Percentiles rank a stretch among this genome's conserved stretches.
phyloP scores from a whole-genome alignment of 1,140 invertebrate species.

The Goniozus legneri region DNA sequence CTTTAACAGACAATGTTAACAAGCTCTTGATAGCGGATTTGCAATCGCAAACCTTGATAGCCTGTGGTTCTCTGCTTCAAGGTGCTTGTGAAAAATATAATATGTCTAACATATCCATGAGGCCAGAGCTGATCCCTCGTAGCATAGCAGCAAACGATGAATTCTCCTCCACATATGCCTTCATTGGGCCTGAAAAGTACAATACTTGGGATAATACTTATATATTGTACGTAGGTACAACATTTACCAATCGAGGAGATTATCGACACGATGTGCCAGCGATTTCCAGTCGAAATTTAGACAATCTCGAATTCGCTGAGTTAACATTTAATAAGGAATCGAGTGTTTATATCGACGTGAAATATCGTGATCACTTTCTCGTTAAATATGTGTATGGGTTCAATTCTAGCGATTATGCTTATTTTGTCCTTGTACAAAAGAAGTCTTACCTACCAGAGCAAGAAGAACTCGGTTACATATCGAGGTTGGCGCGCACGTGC shows the following conservation, averaged over 20 bases:
- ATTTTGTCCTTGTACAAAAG: slow-evolving; percentile 94
- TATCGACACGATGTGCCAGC: slow-evolving; percentile 93
- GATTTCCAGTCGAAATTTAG: slow-evolving; percentile 80
- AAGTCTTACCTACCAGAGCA: slow-evolving; percentile 82
- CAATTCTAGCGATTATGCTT: slow-evolving; percentile 89
- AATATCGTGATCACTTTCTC: slow-evolving; percentile 90
- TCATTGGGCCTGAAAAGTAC: slow-evolving; percentile 88
- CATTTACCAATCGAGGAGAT: slow-evolving; percentile 88
- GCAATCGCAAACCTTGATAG: slow-evolving; percentile 74
- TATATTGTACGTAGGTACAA: slow-evolving; percentile 91
- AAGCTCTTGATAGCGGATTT: slow-evolving; percentile 88
- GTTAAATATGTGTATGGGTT: slow-evolving; percentile 96
- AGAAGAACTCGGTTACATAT: slow-evolving; percentile 86
- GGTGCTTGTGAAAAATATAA: slow-evolving; percentile 86
- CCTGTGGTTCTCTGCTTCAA: slow-evolving; percentile 84
- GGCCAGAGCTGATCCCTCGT: slow-evolving; percentile 70
- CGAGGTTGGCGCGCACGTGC: slow-evolving; percentile 86
- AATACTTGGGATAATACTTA: slow-evolving; percentile 70
- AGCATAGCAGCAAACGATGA: slow-evolving; percentile 90
- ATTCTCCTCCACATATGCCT: slow-evolving; percentile 86
- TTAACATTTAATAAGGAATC: slow-evolving; percentile 84
- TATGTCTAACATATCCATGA: slow-evolving; percentile 74
- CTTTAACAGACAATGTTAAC: slow-evolving; percentile 80
- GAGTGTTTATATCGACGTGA: slow-evolving; percentile 86
- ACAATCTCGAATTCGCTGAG: slow-evolving; percentile 75